phyloP scores from a whole-genome alignment of 2,797 vertebrate genomes.

The Epinephelus malabaricus region DNA sequence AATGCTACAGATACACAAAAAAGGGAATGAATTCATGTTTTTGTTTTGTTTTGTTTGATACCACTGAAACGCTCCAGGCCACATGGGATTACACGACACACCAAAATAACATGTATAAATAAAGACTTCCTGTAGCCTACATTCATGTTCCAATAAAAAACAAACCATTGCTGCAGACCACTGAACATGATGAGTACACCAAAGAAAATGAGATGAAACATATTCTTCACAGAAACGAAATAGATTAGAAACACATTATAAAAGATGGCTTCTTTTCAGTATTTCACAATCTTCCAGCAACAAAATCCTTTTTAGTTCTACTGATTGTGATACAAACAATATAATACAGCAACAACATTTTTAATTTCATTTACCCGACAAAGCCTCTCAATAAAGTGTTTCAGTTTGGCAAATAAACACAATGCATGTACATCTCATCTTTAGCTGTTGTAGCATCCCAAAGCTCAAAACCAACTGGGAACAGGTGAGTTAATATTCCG shows the following conservation, averaged over 20 bases:
- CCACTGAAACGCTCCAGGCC: neutral
- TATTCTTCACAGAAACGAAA: neutral
- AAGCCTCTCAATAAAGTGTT: no score
- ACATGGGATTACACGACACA: neutral
- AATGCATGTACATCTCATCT: no score
- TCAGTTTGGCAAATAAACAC: no score
- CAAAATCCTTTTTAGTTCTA: neutral
- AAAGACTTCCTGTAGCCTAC: neutral
- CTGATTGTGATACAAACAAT: neutral
- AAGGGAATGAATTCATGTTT: no score
- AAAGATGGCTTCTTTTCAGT: neutral
- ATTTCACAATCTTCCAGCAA: neutral
- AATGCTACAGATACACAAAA: no score
- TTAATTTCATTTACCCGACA: neutral
- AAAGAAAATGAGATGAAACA: neutral
- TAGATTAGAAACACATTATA: neutral
- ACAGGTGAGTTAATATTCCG: neutral
- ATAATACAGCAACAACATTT: neutral
- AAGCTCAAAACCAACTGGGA: neutral
- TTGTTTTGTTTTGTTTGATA: neutral
- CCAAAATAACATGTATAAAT: neutral
- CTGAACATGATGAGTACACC: neutral
- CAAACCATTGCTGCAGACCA: neutral
- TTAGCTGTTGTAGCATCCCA: no score
- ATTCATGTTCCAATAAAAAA: neutral